Base-by-base conservation (phyloP, 2,888 invertebrate genomes). In the Gastrophysa polygoni region DNA sequence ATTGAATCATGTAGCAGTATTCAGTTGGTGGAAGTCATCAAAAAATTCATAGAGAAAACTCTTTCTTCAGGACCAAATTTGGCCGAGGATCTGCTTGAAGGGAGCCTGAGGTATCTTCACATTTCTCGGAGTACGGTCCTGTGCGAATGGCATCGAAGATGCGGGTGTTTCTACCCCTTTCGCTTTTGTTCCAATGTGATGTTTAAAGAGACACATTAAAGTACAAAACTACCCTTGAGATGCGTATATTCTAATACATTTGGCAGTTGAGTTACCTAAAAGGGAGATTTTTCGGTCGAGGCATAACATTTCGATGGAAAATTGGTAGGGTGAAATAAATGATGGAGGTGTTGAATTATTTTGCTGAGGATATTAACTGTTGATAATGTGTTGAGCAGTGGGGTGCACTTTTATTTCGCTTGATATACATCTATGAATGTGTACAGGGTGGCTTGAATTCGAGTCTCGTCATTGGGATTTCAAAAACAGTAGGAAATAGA, bases 161-260 rank as follows among this genome's bases (percentile, higher is more conserved):
- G 75, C 76, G 76, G 74, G 75, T 62, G 68, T 67, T 68, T 72
- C 70, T 69, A 75, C 74, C 76, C 77, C 73, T 73, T 74, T 74
- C 71, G 75, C 74, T 74, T 77, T 78, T 77, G 77, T 78, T 77
- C 77, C 72, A 74, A 73, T 73, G 75, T 70, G 67, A 63, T 72
- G 72, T 72, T 77, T 74, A 71, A 78, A 74, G 77, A 78, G 77
- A 76, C 76, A 76, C 78, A 78, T 78, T 78, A 78, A 75, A 74
- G 68, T 74, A 75, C 72, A 72, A 73, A 76, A 78, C 77, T 74
- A 75, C 77, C 77, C 78, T 78, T 76, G 78, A 78, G 78, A 71
- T 78, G 76, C 77, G 77, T 78, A 78, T 75, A 78, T 78, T 77
- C 77, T 78, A 78, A 78, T 78, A 78, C 74, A 72, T 76, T 76